Evolutionary conservation across 2,888 invertebrate genomes (phyloP).

Genomic region (Drosophila ezoana): DNA sequence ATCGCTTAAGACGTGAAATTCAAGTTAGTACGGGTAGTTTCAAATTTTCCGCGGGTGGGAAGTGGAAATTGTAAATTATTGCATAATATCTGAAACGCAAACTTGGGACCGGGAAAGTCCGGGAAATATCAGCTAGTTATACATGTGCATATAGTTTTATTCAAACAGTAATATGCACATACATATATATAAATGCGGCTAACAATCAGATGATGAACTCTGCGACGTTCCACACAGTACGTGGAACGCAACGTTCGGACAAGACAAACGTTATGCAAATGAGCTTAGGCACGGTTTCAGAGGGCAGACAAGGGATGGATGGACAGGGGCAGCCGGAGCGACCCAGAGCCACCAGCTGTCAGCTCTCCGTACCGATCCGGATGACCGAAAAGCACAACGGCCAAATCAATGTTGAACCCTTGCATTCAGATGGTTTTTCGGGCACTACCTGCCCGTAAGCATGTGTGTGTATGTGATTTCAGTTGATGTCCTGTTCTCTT

Average conservation of each 20-base stretch:
- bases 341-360: conserved; percentile 41
- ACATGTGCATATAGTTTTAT: too few species aligned
- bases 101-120: too few species aligned
- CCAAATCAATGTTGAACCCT: conserved; percentile 60
- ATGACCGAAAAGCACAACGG: conserved; percentile 28
- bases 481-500: conserved; percentile 27
- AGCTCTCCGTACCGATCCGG: conserved; percentile 38
- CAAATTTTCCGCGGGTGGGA: too few species aligned
- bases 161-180: too few species aligned
- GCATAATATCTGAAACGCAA: too few species aligned
- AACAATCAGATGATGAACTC: conserved; percentile 2
- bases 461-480: conserved; percentile 13
- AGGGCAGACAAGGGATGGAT: conserved; percentile 30
- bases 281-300: not conserved
- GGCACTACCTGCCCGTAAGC: conserved; percentile 38
- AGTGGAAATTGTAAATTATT: too few species aligned
- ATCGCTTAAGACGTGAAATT: too few species aligned
- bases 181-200: not conserved
- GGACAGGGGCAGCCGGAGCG: conserved; percentile 23
- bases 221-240: not conserved
- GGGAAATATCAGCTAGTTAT: too few species aligned
- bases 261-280: conserved; percentile 32
- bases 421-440: conserved; percentile 8
- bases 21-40: too few species aligned
- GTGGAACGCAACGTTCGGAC: conserved; percentile 2